Conservation (phyloP, 2,113 vertebrate species). For the Cyphomyrus plagiostoma region DNA sequence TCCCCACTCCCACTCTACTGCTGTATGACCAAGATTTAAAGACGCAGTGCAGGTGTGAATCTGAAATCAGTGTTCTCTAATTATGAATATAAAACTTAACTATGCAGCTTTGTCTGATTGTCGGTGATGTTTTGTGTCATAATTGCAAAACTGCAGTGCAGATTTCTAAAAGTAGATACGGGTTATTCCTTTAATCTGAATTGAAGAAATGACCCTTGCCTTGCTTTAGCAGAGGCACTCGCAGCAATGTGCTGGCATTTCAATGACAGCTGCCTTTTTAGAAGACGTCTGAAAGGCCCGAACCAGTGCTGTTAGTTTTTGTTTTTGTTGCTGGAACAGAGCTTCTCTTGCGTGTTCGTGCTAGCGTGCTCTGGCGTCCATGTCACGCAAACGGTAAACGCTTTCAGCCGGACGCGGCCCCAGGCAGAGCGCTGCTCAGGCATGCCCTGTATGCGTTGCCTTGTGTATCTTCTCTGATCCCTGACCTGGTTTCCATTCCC, state of each 20-base stretch:
- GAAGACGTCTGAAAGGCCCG: not conserved
- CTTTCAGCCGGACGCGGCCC: not conserved
- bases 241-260: not conserved
- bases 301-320: not conserved
- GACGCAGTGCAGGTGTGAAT: not conserved
- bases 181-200: not conserved
- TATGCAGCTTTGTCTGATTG: not conserved
- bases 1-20: not conserved
- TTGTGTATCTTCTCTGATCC: not conserved
- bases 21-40: not conserved
- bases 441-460: not conserved
- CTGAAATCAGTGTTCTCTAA: not conserved
- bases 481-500: not conserved
- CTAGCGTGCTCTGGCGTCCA: not conserved
- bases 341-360: not conserved
- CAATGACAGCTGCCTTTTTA: not conserved
- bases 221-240: not conserved
- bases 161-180: not conserved
- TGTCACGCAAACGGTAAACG: not conserved
- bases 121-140: not conserved
- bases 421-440: not conserved
- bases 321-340: not conserved
- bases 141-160: not conserved
- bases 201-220: not conserved
- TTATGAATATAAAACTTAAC: not conserved